Percentiles rank a stretch among this genome's conserved stretches.
Evolutionary conservation across 1,140 invertebrate species (phyloP).

Genomic region (Drosophila lacteicornis): DNA sequence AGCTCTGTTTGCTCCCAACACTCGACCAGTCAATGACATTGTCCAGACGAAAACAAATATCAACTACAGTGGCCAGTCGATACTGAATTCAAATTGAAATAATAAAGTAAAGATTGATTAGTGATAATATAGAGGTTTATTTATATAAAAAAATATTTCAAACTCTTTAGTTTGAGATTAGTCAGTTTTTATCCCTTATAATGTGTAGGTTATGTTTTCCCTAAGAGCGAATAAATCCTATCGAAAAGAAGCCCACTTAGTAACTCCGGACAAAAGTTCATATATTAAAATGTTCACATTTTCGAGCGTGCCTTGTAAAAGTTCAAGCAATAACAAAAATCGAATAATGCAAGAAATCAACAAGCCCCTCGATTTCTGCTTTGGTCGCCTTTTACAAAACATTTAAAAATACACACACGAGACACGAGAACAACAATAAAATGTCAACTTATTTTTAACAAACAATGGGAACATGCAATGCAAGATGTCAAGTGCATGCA

Average conservation of each 20-base stretch:
- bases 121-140: background rate
- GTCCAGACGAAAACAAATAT: conserved; percentile 43
- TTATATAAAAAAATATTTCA: background rate
- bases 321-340: conserved; percentile 5
- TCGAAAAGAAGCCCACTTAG: background rate
- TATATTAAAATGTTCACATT: background rate
- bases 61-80: conserved; percentile 10
- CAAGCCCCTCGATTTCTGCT: conserved; percentile 28
- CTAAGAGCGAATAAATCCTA: no score
- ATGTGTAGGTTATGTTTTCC: background rate
- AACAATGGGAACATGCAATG: conserved; percentile 49
- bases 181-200: no score
- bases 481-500: conserved; percentile 54
- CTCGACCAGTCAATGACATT: conserved; percentile 45
- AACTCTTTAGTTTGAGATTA: background rate
- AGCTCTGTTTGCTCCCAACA: conserved; percentile 27
- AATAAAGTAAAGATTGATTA: background rate
- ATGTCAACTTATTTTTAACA: conserved; percentile 58
- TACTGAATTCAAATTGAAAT: background rate
- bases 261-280: background rate
- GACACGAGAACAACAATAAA: conserved; percentile 44
- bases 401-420: conserved; percentile 42
- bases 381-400: conserved; percentile 30
- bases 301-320: conserved; percentile 2
- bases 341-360: conserved; percentile 31